A percentile compares a stretch with the other conserved stretches of the same genome.
phyloP scores from a whole-genome alignment of 2,888 invertebrate species.

The Campoletis raptor region DNA sequence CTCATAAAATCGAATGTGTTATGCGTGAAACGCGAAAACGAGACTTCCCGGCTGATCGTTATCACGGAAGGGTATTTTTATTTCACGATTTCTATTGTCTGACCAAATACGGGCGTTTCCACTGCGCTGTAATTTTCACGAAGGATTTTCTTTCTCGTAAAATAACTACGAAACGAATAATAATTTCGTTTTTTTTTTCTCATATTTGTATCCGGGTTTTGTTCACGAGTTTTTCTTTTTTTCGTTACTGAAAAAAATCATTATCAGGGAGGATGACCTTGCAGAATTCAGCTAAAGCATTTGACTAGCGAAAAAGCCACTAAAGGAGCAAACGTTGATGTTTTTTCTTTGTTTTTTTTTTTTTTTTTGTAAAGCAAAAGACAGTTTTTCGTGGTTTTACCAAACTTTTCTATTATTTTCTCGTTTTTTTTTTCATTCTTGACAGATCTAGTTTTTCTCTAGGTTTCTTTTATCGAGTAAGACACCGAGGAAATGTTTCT shows the following conservation, averaged over 20 bases:
- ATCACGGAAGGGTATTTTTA: conserved; percentile 47
- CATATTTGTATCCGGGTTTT: neutral
- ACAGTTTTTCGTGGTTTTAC: conserved; percentile 49
- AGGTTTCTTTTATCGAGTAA: neutral
- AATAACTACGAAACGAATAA: neutral
- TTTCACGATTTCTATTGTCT: conserved; percentile 29
- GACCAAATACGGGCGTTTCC: conserved; percentile 32
- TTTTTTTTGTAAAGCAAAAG: conserved; percentile 55
- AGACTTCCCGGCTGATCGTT: conserved; percentile 27
- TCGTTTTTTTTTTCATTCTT: conserved; percentile 32
- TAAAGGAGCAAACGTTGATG: conserved; percentile 20
- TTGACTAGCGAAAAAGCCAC: conserved; percentile 46
- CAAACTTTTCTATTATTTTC: conserved; percentile 54
- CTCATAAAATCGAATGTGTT: conserved; percentile 49
- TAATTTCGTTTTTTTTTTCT: neutral
- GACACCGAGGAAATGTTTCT: neutral
- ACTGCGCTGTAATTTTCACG: conserved; percentile 12
- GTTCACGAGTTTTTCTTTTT: neutral
- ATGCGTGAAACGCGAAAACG: conserved; percentile 11
- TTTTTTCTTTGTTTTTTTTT: conserved; percentile 17
- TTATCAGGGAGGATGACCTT: neutral
- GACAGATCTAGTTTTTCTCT: conserved; percentile 22
- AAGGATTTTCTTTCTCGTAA: neutral
- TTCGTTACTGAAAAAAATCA: neutral
- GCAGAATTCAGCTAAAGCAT: conserved; percentile 32